Base-by-base conservation (phyloP, 1,140 invertebrate species). In the Tribolium madens region DNA sequence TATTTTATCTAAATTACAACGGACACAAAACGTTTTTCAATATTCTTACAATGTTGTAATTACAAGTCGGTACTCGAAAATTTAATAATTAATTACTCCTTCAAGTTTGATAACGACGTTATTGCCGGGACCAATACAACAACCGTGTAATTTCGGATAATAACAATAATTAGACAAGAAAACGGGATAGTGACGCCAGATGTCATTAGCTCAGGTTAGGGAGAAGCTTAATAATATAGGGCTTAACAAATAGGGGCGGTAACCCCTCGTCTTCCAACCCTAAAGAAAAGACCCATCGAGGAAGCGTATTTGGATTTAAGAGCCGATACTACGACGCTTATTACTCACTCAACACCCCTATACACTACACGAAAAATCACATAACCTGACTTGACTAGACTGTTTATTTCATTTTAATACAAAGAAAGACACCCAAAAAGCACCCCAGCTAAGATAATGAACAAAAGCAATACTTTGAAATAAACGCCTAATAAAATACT, bases 131-230 rank as follows among this genome's bases (percentile, higher is more conserved):
- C 57, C 57, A 18, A 64, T 64, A 64, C 57, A 21, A 21, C 52
- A 64, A 33, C 21, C 57, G 14, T 73, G 71, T 53, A 73, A 73
- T 73, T 73, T 73, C 13, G 50, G 15, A 53, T 73, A 73, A 73
- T 53, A 52, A 73, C 71, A 53, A 73, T 53, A 17, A 73, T 73
- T 48, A 73, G 71, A 26, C 52, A 57, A 57, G 71, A 73, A 73
- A 72, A 52, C 70, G 70, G 70, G 21, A 72, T 52, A 50, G 10
- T 18, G 71, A 73, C 71, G 71, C 71, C 47, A 73, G 33, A 73
- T 73, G 71, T 73, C 48, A 42, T 73, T 73, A 52, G 50, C 50
- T 10, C 71, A 73, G 48, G 71, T 73, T 73, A 73, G 71, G 71
- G 70, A 31, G 70, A 52, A 3, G 57, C 57, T 18, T 64, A 64